Percentiles rank a stretch among this genome's conserved stretches.
Evolutionary conservation across 2,113 vertebrate species (phyloP).

Genomic region (Gobius niger): DNA sequence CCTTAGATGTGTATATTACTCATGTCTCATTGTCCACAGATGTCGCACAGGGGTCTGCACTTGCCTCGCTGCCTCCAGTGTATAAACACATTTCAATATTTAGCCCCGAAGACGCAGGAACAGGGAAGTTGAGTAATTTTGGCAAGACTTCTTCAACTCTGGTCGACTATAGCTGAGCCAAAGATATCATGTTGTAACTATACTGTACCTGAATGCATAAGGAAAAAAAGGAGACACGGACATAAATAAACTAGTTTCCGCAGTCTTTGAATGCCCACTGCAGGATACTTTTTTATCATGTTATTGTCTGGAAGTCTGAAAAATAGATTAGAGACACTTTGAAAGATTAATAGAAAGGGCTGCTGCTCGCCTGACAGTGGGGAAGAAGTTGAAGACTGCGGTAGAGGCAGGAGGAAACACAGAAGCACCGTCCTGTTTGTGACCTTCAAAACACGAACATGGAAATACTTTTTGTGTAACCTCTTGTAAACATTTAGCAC

Average conservation of each 20-base stretch:
- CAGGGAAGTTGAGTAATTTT: neutral
- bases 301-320: conserved; percentile 6
- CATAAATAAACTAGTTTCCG: neutral
- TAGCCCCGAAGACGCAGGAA: neutral
- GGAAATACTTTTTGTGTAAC: too few species aligned
- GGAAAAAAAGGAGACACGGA: neutral
- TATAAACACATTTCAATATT: neutral
- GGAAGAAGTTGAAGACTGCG: neutral
- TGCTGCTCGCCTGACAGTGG: neutral
- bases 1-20: too few species aligned
- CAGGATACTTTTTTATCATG: neutral
- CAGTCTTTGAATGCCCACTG: neutral
- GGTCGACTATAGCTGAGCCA: neutral
- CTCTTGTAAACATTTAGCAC: too few species aligned
- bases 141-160: neutral
- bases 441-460: too few species aligned
- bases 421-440: too few species aligned
- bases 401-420: neutral
- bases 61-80: neutral
- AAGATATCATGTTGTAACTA: neutral
- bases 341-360: neutral
- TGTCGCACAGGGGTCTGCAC: neutral
- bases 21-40: neutral
- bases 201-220: neutral
- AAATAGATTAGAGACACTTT: conserved; percentile 5